phyloP scores from a whole-genome alignment of 2,888 invertebrate species.

The Clunio marinus region DNA sequence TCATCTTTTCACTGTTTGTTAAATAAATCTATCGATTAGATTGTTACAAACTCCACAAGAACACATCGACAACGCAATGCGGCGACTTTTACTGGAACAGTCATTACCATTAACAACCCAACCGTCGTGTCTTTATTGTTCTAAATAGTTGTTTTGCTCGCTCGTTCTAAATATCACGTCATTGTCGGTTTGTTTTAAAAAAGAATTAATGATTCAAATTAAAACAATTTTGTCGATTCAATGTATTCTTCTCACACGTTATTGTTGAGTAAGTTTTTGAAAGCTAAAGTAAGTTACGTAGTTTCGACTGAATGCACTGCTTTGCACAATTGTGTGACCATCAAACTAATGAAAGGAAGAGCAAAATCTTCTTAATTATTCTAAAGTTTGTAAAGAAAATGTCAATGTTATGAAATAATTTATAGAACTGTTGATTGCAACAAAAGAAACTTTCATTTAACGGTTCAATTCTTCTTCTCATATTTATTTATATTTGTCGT shows the following conservation, averaged over 20 bases:
- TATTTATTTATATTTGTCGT: no score
- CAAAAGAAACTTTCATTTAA: conserved; percentile 2
- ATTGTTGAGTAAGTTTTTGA: no score
- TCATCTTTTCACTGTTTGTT: background rate
- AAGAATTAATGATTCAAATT: background rate
- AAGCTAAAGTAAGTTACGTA: no score
- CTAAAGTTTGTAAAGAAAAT: no score
- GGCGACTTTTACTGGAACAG: background rate
- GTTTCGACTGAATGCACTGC: background rate
- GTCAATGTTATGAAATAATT: background rate
- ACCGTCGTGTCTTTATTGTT: background rate
- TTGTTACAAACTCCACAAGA: no score
- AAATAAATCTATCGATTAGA: background rate
- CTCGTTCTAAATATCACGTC: conserved; percentile 3
- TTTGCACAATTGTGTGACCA: conserved; percentile 1
- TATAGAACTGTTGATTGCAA: no score
- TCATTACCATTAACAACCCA: no score
- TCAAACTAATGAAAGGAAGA: background rate
- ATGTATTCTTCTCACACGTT: no score
- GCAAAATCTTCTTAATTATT: background rate
- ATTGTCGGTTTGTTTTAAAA: no score
- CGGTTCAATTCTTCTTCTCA: no score
- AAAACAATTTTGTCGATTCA: background rate
- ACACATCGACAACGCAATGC: no score
- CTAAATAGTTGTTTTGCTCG: background rate